phyloP scores from a whole-genome alignment of 1,140 invertebrate genomes.

The Drosophila nigromelanica region DNA sequence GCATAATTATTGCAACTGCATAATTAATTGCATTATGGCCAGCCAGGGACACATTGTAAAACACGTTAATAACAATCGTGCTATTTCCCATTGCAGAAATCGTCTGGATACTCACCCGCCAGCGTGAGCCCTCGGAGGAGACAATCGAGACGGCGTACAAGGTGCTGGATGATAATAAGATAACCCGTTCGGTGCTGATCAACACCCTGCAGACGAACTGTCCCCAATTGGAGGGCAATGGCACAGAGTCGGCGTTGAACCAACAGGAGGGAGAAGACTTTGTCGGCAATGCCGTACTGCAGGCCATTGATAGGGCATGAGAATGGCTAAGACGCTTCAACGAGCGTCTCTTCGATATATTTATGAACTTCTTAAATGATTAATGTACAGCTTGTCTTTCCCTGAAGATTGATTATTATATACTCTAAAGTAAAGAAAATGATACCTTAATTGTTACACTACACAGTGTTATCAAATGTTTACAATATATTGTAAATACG shows the following conservation, averaged over 20 bases:
- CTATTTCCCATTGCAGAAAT: constrained; percentile 53
- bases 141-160: constrained; percentile 52
- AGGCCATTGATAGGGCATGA: constrained; percentile 58
- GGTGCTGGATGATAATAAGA: constrained; percentile 64
- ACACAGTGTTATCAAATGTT: too few species aligned
- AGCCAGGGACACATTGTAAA: constrained; percentile 28
- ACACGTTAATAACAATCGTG: constrained; percentile 41
- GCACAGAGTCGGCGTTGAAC: constrained; percentile 12
- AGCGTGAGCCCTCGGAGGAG: constrained; percentile 48
- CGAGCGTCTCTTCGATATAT: constrained; percentile 62
- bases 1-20: constrained; percentile 56
- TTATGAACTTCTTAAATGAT: constrained; percentile 58
- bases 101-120: constrained; percentile 75
- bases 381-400: constrained; percentile 8
- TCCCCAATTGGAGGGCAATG: constrained; percentile 48
- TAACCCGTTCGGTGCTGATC: constrained; percentile 55
- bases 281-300: constrained; percentile 39
- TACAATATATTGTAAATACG: constrained; percentile 8
- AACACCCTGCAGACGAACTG: constrained; percentile 65
- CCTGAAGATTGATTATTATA: too few species aligned
- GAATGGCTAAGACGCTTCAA: constrained; percentile 66
- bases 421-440: too few species aligned
- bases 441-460: too few species aligned
- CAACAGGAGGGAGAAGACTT: constrained; percentile 34
- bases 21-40: constrained; percentile 50